Percentiles rank a stretch among this genome's conserved stretches.
These are phyloP conservation scores for Strix occidentalis DNA, from an alignment of 2,797 vertebrate genomes.

Conservation along the genomic window DNA sequence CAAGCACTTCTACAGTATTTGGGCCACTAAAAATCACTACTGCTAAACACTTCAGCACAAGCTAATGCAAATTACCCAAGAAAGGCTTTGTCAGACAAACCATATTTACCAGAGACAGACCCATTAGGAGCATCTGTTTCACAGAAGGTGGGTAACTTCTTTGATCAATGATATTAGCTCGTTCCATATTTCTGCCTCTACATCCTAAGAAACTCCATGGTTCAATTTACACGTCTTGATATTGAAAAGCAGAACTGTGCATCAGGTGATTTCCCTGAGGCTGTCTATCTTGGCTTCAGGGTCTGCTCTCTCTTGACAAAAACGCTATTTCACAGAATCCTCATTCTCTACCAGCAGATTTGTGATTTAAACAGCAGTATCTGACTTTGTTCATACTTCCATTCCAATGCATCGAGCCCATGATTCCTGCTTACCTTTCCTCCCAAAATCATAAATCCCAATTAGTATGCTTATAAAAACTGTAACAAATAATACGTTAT, in stretches of 20 bases:
- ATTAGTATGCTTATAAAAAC: fast-evolving
- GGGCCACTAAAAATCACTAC: not conserved
- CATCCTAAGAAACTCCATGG: not conserved
- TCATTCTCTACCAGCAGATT: not conserved
- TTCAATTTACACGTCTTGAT: not conserved
- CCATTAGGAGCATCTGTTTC: not conserved
- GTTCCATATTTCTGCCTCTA: not conserved
- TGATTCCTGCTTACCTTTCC: not conserved
- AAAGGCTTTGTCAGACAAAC: not conserved
- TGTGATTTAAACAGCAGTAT: not conserved
- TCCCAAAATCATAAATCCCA: not conserved
- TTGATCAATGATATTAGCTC: not conserved
- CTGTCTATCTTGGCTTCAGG: not conserved
- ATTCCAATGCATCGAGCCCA: not conserved
- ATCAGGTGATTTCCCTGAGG: not conserved
- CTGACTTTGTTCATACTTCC: not conserved
- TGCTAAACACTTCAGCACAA: not conserved
- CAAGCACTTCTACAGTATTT: not conserved
- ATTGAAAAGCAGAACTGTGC: not conserved
- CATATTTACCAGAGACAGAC: not conserved
- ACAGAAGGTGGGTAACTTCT: not conserved
- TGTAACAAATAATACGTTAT: not conserved
- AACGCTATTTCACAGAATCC: not conserved
- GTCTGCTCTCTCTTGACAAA: not conserved
- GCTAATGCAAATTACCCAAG: not conserved